Conservation (phyloP, 2,113 vertebrate species). For the Alaudala cheleensis region DNA sequence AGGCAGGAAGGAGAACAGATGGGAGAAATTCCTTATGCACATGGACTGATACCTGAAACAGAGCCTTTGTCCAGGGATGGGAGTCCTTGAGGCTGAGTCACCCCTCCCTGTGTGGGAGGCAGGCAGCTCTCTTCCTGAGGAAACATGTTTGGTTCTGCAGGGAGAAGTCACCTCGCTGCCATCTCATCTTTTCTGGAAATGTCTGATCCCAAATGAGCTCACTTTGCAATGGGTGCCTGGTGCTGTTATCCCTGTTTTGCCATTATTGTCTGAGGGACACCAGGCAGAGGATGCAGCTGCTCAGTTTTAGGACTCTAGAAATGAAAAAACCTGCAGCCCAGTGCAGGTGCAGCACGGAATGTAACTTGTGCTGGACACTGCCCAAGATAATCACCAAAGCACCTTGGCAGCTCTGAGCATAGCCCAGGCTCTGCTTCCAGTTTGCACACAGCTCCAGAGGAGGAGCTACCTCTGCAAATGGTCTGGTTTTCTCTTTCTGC, state of each 20-base stretch:
- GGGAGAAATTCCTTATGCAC: constrained; percentile 2
- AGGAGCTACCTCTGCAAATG: background rate
- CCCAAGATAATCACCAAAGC: background rate
- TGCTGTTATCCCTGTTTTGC: background rate
- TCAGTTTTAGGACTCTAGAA: background rate
- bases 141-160: constrained; percentile 33
- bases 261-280: background rate
- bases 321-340: background rate
- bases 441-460: background rate
- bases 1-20: constrained; percentile 1
- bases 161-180: constrained; percentile 13
- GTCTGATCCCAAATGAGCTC: background rate
- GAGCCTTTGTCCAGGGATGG: background rate
- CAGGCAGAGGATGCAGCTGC: background rate
- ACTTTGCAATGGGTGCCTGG: background rate
- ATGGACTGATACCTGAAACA: background rate
- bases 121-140: constrained; percentile 34
- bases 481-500: background rate
- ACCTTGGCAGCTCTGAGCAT: background rate
- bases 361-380: background rate
- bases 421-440: background rate
- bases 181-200: constrained; percentile 4
- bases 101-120: constrained; percentile 17
- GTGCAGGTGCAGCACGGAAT: background rate
- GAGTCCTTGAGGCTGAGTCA: constrained; percentile 46